These are phyloP conservation scores for Epizoanthus illoricatus DNA, from an alignment of 92 coral and sea anemone genomes.

Conservation along the genomic window DNA sequence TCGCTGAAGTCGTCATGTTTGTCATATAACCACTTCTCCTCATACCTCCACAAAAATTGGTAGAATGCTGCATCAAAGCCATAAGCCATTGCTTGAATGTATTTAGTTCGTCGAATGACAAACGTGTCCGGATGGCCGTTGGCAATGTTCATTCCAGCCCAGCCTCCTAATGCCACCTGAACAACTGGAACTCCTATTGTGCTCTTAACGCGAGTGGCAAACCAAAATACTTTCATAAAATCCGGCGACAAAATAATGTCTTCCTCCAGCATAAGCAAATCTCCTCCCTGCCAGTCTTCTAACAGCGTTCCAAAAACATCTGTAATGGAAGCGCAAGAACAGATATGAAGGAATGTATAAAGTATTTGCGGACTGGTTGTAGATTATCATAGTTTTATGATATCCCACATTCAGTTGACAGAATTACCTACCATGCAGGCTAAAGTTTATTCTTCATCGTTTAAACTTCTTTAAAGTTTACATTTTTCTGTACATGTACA, in stretches of 20 bases:
- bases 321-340: background rate
- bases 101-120: slow-evolving; percentile 38
- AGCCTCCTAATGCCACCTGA: slow-evolving; percentile 46
- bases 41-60: slow-evolving; percentile 37
- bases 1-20: slow-evolving; percentile 40
- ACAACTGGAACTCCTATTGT: slow-evolving; percentile 10
- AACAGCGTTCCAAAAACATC: background rate
- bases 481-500: too few relatives aligned
- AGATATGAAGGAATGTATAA: too few relatives aligned
- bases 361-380: too few relatives aligned
- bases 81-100: slow-evolving; percentile 45
- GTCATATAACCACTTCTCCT: slow-evolving; percentile 21
- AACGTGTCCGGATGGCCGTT: slow-evolving; percentile 53
- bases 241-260: slow-evolving; percentile 46
- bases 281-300: background rate
- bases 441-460: too few relatives aligned
- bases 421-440: too few relatives aligned
- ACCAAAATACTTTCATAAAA: slow-evolving; percentile 47
- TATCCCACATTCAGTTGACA: too few relatives aligned
- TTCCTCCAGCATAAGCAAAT: slow-evolving; percentile 41
- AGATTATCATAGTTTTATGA: too few relatives aligned
- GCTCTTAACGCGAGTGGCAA: slow-evolving; percentile 40
- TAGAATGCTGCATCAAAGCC: slow-evolving; percentile 40
- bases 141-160: slow-evolving; percentile 48
- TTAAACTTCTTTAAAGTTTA: too few relatives aligned